These are phyloP conservation scores for Parthenolecanium corni DNA, from an alignment of 2,888 invertebrate genomes.

Conservation along the genomic window DNA sequence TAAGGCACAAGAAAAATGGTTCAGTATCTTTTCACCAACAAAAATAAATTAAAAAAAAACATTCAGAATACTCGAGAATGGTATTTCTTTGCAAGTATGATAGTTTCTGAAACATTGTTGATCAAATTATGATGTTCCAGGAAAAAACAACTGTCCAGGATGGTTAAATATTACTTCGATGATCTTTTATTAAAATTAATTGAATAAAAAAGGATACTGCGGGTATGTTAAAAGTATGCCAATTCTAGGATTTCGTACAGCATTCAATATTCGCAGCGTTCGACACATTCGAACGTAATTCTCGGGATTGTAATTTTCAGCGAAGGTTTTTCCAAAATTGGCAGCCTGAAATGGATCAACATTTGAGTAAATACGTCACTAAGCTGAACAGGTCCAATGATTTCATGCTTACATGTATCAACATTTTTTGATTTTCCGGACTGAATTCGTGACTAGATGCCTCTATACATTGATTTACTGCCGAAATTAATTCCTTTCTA, in stretches of 20 bases:
- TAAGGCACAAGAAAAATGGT: conserved; percentile 5
- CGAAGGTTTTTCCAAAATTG: conserved; percentile 89
- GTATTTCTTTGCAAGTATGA: too few relatives aligned
- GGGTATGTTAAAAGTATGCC: conserved; percentile 81
- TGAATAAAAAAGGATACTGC: conserved; percentile 50
- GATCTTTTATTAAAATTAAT: too few relatives aligned
- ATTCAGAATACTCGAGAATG: neutral
- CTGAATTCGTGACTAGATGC: conserved; percentile 87
- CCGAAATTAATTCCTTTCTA: conserved; percentile 62
- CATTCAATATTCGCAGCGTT: conserved; percentile 78
- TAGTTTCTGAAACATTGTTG: too few relatives aligned
- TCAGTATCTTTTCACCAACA: neutral
- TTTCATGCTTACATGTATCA: conserved; percentile 61
- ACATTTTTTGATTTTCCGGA: conserved; percentile 72
- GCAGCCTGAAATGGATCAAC: conserved; percentile 53
- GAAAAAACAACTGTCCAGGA: too few relatives aligned
- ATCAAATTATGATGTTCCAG: too few relatives aligned
- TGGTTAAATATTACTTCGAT: too few relatives aligned
- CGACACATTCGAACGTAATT: conserved; percentile 77
- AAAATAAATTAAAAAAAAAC: too few relatives aligned
- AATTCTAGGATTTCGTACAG: conserved; percentile 69
- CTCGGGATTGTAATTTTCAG: conserved; percentile 59
- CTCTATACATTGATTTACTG: conserved; percentile 81
- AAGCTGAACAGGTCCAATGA: too few relatives aligned
- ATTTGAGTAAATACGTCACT: too few relatives aligned